phyloP scores from a whole-genome alignment of 2,113 vertebrate species.

The Hemichromis elongatus region DNA sequence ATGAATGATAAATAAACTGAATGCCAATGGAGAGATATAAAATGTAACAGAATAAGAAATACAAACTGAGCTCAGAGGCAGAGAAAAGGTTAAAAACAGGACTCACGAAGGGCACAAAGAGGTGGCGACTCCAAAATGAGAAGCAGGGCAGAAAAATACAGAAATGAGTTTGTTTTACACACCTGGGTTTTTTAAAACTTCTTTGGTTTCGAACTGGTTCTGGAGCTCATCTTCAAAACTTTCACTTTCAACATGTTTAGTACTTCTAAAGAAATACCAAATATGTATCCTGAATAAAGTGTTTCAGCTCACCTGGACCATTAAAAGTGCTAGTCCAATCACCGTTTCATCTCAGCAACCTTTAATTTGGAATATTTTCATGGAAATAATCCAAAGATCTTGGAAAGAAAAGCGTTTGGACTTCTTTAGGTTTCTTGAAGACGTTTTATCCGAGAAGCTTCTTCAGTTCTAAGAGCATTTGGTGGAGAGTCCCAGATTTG shows the following conservation, averaged over 20 bases:
- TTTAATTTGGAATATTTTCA: neutral
- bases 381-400: neutral
- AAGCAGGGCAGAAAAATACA: neutral
- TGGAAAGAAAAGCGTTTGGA: neutral
- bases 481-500: neutral
- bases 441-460: neutral
- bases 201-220: fast-evolving
- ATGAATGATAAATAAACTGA: neutral
- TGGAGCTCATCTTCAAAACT: neutral
- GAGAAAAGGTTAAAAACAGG: neutral
- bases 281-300: neutral
- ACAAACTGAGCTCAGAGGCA: neutral
- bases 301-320: neutral
- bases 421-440: neutral
- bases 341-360: fast-evolving
- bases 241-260: fast-evolving
- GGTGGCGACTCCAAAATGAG: neutral
- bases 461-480: neutral
- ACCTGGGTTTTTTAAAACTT: neutral
- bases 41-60: neutral
- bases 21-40: neutral
- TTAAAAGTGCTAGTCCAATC: neutral
- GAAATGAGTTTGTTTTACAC: neutral
- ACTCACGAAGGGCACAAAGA: neutral
- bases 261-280: neutral